A percentile compares a stretch with the other conserved stretches of the same genome.
phyloP scores from a whole-genome alignment of 1,140 invertebrate genomes.

The Eriosoma lanigerum region DNA sequence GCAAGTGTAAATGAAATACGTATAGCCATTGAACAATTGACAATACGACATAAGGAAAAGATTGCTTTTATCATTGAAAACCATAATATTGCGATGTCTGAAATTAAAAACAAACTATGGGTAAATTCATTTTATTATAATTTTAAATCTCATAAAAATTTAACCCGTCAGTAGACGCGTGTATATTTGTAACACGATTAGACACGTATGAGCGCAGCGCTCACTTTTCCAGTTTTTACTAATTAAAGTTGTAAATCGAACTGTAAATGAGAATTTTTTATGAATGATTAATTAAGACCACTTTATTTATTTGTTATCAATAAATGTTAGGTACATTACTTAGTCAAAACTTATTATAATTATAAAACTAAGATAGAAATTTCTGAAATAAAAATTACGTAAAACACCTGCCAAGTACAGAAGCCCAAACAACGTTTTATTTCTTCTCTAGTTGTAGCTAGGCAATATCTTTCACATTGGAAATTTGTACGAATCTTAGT shows the following conservation, averaged over 20 bases:
- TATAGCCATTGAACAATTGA: conserved; percentile 65
- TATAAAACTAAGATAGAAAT: too few relatives aligned
- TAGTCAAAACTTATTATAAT: too few relatives aligned
- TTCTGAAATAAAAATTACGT: conserved; percentile 54
- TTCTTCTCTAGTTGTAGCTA: conserved; percentile 48
- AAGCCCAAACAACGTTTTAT: conserved; percentile 54
- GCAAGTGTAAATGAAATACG: conserved; percentile 64
- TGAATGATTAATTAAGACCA: too few relatives aligned
- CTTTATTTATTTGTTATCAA: too few relatives aligned
- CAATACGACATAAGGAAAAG: conserved; percentile 67
- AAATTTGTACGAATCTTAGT: too few relatives aligned
- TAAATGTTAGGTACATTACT: too few relatives aligned
- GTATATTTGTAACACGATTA: too few relatives aligned
- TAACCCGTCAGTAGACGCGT: too few relatives aligned
- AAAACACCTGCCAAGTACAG: conserved; percentile 54
- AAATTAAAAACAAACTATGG: conserved; percentile 84
- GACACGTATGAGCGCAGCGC: too few relatives aligned
- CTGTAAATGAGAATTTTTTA: too few relatives aligned
- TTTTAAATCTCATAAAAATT: background rate
- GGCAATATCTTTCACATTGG: conserved; percentile 47
- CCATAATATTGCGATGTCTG: conserved; percentile 71
- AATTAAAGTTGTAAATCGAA: too few relatives aligned
- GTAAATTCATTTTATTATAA: conserved; percentile 60
- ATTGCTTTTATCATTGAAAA: conserved; percentile 69
- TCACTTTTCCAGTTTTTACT: too few relatives aligned